Conservation (phyloP, 37 sponge, comb jelly and placozoan species). For the Halisarca cf. caerulea region DNA sequence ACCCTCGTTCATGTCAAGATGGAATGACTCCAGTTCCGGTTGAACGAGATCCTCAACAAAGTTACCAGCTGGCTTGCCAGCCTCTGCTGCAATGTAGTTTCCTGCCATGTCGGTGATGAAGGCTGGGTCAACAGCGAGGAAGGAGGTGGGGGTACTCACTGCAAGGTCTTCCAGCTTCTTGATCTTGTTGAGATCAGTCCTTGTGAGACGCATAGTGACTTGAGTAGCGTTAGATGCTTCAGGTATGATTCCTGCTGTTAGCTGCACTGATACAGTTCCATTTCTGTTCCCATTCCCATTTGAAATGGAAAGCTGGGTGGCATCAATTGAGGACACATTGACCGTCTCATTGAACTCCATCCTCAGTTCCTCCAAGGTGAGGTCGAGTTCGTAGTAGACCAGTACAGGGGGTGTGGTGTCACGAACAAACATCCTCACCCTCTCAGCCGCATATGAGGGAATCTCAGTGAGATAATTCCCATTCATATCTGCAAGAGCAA, state of each 20-base stretch:
- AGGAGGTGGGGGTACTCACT: conserved; percentile 36
- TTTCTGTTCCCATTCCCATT: not conserved
- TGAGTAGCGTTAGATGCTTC: conserved; percentile 37
- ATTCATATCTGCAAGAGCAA: conserved; percentile 66
- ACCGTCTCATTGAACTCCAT: conserved; percentile 87
- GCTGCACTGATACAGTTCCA: conserved; percentile 20
- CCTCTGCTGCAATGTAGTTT: conserved; percentile 42
- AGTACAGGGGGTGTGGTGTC: conserved; percentile 74
- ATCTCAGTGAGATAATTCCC: conserved; percentile 64
- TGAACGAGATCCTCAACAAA: conserved; percentile 64
- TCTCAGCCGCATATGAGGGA: conserved; percentile 3
- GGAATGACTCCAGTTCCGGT: conserved; percentile 59
- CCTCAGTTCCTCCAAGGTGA: conserved; percentile 63
- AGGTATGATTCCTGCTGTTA: conserved; percentile 60
- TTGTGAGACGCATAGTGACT: conserved; percentile 56
- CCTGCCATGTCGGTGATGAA: conserved; percentile 76
- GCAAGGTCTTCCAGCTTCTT: conserved; percentile 78
- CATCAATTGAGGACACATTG: conserved; percentile 68
- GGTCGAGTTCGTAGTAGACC: conserved; percentile 63
- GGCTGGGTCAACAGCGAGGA: conserved; percentile 28
- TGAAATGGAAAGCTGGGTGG: conserved; percentile 35
- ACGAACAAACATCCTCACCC: conserved; percentile 51
- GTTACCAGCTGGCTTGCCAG: conserved; percentile 3
- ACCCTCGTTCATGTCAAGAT: conserved; percentile 80
- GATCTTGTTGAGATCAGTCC: conserved; percentile 82